Conservation (phyloP, 2,113 vertebrate species). For the Silurus asotus region DNA sequence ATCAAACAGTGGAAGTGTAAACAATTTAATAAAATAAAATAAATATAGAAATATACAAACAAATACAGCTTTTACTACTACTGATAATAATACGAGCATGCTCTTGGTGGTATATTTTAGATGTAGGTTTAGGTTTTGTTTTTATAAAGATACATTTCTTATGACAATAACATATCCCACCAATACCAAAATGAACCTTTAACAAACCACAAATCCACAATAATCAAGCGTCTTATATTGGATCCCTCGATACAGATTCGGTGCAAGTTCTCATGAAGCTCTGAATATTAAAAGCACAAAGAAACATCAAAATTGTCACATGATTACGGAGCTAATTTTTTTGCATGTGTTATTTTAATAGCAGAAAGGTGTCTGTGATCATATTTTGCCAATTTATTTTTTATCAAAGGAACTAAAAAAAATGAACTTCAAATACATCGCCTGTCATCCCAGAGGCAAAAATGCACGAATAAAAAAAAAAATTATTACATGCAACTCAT, state of each 20-base stretch:
- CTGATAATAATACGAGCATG: neutral
- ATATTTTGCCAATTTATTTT: constrained; percentile 57
- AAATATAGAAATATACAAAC: neutral
- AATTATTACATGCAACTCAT: constrained; percentile 41
- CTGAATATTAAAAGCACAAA: constrained; percentile 4
- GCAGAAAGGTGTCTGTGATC: constrained; percentile 44
- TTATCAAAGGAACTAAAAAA: constrained; percentile 53
- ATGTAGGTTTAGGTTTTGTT: neutral
- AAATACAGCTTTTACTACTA: neutral
- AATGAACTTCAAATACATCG: constrained; percentile 54
- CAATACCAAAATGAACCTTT: no score
- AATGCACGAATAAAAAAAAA: constrained; percentile 39
- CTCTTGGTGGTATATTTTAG: neutral
- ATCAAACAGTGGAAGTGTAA: neutral
- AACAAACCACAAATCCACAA: neutral
- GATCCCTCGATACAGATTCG: neutral
- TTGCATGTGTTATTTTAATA: neutral
- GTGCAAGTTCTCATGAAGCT: neutral
- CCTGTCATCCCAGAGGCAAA: constrained; percentile 38
- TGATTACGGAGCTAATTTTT: constrained; percentile 9
- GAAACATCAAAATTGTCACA: constrained; percentile 10
- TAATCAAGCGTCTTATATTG: neutral
- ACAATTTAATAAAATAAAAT: neutral
- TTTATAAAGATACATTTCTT: neutral
- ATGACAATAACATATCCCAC: neutral